A percentile compares a stretch with the other conserved stretches of the same genome.
These are phyloP conservation scores for Marmota monax DNA, from an alignment of 2,113 vertebrate genomes.

Conservation along the genomic window DNA sequence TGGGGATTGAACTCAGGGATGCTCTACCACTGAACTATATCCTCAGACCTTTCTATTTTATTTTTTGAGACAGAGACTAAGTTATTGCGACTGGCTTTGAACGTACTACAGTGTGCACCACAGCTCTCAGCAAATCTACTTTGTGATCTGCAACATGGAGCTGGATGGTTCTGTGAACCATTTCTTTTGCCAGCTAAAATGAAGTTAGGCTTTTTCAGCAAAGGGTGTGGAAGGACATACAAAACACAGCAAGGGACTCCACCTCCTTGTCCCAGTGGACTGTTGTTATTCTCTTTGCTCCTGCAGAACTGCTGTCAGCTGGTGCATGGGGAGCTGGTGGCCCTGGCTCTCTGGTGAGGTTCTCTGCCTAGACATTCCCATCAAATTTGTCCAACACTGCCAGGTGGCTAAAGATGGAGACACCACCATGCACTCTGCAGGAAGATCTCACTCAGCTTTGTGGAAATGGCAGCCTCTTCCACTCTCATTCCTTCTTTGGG, in stretches of 20 bases:
- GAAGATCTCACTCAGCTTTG: neutral
- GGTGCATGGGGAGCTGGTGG: neutral
- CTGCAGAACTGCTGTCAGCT: neutral
- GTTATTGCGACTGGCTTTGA: neutral
- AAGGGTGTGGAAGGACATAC: neutral
- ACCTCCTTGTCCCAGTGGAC: rapidly evolving
- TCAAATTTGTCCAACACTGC: neutral
- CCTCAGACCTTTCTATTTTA: too few species aligned
- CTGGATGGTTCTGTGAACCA: neutral
- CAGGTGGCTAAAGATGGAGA: too few species aligned
- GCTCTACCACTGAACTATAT: too few species aligned
- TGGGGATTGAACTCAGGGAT: too few species aligned
- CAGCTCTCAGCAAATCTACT: too few species aligned
- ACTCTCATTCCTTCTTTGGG: neutral
- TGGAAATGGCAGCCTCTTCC: neutral
- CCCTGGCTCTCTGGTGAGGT: too few species aligned
- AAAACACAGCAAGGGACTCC: neutral
- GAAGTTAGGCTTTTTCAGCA: neutral
- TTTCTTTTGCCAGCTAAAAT: neutral
- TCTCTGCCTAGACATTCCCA: neutral
- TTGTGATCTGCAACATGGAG: neutral
- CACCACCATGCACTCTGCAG: rapidly evolving
- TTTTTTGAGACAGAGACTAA: too few species aligned
- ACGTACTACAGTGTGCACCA: too few species aligned
- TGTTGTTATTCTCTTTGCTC: neutral